A percentile compares a stretch with the other conserved stretches of the same genome.
Conservation (phyloP, 2,113 vertebrate species). For the Bubo bubo region DNA sequence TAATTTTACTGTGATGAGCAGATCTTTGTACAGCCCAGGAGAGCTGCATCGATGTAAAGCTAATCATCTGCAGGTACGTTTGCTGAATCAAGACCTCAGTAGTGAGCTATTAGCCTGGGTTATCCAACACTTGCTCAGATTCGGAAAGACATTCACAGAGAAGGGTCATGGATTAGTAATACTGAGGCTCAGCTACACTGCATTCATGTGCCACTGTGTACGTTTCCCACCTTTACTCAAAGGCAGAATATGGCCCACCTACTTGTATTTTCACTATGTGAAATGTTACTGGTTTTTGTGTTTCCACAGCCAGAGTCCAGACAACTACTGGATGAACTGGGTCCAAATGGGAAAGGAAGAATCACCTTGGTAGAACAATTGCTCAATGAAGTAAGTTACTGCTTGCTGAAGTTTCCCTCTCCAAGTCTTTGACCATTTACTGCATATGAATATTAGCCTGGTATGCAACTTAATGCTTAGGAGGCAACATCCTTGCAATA, state of each 20-base stretch:
- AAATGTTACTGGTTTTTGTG: not conserved
- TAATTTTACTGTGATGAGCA: not conserved
- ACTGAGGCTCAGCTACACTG: not conserved
- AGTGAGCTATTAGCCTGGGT: not conserved
- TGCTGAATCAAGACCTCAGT: not conserved
- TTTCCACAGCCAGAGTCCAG: slow-evolving; percentile 69
- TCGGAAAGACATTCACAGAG: not conserved
- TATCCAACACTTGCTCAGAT: not conserved
- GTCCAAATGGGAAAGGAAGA: slow-evolving; percentile 71
- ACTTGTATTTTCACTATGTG: not conserved
- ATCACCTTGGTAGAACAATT: slow-evolving; percentile 78
- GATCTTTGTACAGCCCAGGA: not conserved
- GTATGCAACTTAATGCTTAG: not conserved
- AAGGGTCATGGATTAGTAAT: not conserved
- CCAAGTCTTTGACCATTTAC: not conserved
- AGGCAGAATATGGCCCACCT: not conserved
- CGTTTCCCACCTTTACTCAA: not conserved
- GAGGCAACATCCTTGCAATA: not conserved
- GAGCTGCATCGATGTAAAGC: not conserved
- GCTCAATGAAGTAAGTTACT: slow-evolving; percentile 78
- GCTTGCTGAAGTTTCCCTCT: not conserved
- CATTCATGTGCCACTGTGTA: not conserved
- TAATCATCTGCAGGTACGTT: not conserved
- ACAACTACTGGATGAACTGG: slow-evolving; percentile 79
- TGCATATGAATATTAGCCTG: not conserved